A percentile compares a stretch with the other conserved stretches of the same genome.
Conservation (phyloP, 1,140 invertebrate species). For the Neuroterus valhalla region DNA sequence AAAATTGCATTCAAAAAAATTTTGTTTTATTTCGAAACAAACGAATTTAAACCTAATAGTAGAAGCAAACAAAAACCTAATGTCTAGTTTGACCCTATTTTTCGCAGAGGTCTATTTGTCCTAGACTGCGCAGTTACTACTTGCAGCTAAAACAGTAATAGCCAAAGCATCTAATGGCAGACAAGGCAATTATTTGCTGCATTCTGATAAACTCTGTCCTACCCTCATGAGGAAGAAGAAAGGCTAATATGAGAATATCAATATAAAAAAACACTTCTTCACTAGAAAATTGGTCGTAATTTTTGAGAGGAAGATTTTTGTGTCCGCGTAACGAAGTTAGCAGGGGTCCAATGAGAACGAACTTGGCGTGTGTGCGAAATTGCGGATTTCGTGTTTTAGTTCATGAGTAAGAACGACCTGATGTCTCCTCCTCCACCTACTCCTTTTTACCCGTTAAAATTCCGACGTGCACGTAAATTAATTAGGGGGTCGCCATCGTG, state of each 20-base stretch:
- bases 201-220: no score
- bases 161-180: no score
- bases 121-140: no score
- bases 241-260: not conserved
- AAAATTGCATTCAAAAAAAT: no score
- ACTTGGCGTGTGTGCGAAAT: slow-evolving; percentile 40
- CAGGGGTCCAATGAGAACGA: slow-evolving; percentile 39
- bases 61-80: no score
- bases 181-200: no score
- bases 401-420: slow-evolving; percentile 53
- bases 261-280: not conserved
- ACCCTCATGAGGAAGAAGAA: not conserved
- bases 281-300: not conserved
- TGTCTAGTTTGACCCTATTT: no score
- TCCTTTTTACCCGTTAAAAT: slow-evolving; percentile 56
- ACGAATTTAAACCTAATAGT: no score
- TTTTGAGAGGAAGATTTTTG: slow-evolving; percentile 3
- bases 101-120: no score
- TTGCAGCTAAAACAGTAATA: no score
- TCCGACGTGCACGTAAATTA: slow-evolving; percentile 56
- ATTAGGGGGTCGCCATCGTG: slow-evolving; percentile 51
- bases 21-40: no score
- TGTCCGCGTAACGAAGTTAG: slow-evolving; percentile 21
- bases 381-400: slow-evolving; percentile 53
- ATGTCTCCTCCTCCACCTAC: slow-evolving; percentile 50